Evolutionary conservation across 2,797 vertebrate species (phyloP).

Genomic region (Helostoma temminkii): DNA sequence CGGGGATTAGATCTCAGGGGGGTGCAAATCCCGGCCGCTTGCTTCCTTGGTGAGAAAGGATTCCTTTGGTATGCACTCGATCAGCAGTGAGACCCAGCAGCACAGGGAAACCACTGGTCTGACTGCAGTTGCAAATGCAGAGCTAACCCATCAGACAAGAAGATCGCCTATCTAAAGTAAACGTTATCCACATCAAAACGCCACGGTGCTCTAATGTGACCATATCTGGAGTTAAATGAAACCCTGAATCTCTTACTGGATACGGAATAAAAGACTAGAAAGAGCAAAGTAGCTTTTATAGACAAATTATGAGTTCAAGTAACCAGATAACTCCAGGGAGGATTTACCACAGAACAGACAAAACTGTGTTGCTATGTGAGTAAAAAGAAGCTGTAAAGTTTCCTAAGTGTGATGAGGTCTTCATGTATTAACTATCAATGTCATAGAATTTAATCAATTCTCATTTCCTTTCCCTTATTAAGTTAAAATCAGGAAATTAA

Average conservation of each 20-base stretch:
- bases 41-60: slow-evolving; percentile 84
- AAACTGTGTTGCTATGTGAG: slow-evolving; percentile 4
- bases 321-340: slow-evolving; percentile 33
- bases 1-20: slow-evolving; percentile 82
- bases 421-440: slow-evolving; percentile 64
- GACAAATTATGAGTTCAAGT: slow-evolving; percentile 60
- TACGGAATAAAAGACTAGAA: slow-evolving; percentile 15
- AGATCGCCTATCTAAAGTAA: slow-evolving; percentile 70
- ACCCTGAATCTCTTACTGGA: slow-evolving; percentile 42
- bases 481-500: slow-evolving; percentile 78
- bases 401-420: slow-evolving; percentile 58
- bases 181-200: slow-evolving; percentile 59
- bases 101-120: slow-evolving; percentile 44
- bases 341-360: slow-evolving; percentile 38
- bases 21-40: slow-evolving; percentile 82
- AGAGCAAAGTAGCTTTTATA: slow-evolving; percentile 32
- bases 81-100: slow-evolving; percentile 74
- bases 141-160: slow-evolving; percentile 56
- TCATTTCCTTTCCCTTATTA: slow-evolving; percentile 75
- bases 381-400: slow-evolving; percentile 63
- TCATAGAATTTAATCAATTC: slow-evolving; percentile 74
- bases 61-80: slow-evolving; percentile 84
- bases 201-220: slow-evolving; percentile 42
- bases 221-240: slow-evolving; percentile 68
- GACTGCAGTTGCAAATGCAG: slow-evolving; percentile 39